Evolutionary conservation across 2,888 invertebrate genomes (phyloP), one percentile per base, ranked within the genome.

Genomic region (Oligia fasciuncula): DNA sequence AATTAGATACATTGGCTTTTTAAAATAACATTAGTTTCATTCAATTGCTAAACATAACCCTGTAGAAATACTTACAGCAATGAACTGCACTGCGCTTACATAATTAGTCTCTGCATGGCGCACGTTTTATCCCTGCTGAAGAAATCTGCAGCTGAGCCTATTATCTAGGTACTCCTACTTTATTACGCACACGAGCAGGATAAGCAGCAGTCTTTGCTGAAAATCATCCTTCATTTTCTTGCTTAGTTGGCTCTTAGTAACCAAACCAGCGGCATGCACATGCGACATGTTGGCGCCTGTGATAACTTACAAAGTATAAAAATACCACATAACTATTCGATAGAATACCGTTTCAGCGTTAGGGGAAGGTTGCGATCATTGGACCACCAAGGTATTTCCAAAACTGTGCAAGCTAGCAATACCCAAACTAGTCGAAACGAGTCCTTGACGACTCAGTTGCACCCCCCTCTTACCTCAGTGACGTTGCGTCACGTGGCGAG

Each of bases 1-100:
- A n/a, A 19, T 49, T 29, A 23, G 9, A 6, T 19, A 35, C 13
- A 69, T 69, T 29, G 1, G 4, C 5, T 49, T 69, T 69, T 17
- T 13, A 13, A 13, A 69, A 19, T 19, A 19, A 49, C 69, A 29
- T 46, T 5, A n/a, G 14, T 62, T 9, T 9, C 57, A 57, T 57
- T 57, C 8, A 1, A 23, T 57, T 57, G 13, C 35, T 43, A 54
- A n/a, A 43, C 17, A 23, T 29, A 51, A 57, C 35, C 82, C 83
- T 77, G 63, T 66, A 62, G 63, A 85, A 72, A 74, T 65, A 62
- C 67, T 51, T 66, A 40, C 0, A 85, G 83, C 86, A 85, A 82
- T 68, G 4, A 65, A 73, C 63, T 67, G 83, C 73, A 63, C 19
- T 51, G 66, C 66, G 76, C 19, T 43, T 62, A 69, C 23, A 35